Conservation (phyloP, 2,797 vertebrate species). For the Naso thynnoides region DNA sequence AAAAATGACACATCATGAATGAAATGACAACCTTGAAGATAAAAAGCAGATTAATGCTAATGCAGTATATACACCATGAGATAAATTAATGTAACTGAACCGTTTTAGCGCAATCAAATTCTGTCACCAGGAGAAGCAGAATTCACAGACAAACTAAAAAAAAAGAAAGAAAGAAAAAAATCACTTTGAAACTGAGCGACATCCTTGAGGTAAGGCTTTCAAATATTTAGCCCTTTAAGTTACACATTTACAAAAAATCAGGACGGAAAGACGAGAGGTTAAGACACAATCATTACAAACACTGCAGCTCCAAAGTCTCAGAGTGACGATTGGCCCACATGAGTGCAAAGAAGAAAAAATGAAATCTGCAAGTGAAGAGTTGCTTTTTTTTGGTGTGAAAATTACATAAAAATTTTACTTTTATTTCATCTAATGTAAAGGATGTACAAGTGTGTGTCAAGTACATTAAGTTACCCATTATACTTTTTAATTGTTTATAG, state of each 20-base stretch:
- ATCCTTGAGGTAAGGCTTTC: slow-evolving; percentile 71
- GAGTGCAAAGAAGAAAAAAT: slow-evolving; percentile 57
- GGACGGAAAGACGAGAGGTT: slow-evolving; percentile 63
- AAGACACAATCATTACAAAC: slow-evolving; percentile 58
- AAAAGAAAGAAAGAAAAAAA: slow-evolving; percentile 13
- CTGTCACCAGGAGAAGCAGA: slow-evolving; percentile 14
- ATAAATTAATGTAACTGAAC: slow-evolving; percentile 61
- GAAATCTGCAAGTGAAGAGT: slow-evolving; percentile 12
- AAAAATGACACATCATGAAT: slow-evolving; percentile 23
- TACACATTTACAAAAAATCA: slow-evolving; percentile 37
- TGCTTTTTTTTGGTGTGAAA: neutral
- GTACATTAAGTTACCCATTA: neutral
- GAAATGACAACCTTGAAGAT: slow-evolving; percentile 16
- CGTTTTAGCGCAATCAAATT: slow-evolving; percentile 33
- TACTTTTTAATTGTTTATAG: neutral
- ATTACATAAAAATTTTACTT: neutral
- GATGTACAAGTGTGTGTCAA: neutral
- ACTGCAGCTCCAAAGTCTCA: slow-evolving; percentile 50
- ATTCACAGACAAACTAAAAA: slow-evolving; percentile 57
- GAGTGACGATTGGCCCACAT: slow-evolving; percentile 24
- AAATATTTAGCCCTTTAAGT: slow-evolving; percentile 66
- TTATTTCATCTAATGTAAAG: neutral
- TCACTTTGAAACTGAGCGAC: slow-evolving; percentile 46
- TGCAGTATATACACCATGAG: slow-evolving; percentile 37
- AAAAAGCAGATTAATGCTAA: slow-evolving; percentile 24